Evolutionary conservation across 2,888 invertebrate genomes (phyloP).

Genomic region (Scrobipalpa atriplicella): DNA sequence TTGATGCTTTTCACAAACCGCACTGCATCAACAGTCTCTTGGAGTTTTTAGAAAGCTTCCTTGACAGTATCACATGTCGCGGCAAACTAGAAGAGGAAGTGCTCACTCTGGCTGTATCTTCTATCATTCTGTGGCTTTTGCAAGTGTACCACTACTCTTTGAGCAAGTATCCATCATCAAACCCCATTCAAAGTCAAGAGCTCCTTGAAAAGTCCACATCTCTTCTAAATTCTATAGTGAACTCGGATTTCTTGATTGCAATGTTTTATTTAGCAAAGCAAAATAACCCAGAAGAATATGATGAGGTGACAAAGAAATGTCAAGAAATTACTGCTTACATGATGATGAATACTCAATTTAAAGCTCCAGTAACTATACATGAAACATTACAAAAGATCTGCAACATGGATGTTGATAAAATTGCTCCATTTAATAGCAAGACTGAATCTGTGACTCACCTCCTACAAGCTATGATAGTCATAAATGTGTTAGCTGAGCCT

Average conservation of each 20-base stretch:
- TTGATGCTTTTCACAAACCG: conserved; percentile 93
- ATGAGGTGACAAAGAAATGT: conserved; percentile 88
- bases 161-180: conserved; percentile 73
- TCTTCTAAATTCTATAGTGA: conserved; percentile 86
- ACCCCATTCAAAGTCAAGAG: conserved; percentile 80
- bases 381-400: conserved; percentile 84
- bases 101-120: conserved; percentile 91
- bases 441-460: conserved; percentile 87
- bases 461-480: conserved; percentile 91
- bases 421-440: conserved; percentile 79
- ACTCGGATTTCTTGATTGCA: conserved; percentile 89
- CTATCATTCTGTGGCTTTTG: conserved; percentile 91
- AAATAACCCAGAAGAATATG: conserved; percentile 88
- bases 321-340: conserved; percentile 86
- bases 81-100: conserved; percentile 95
- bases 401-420: conserved; percentile 84
- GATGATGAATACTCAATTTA: conserved; percentile 82
- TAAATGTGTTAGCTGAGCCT: conserved; percentile 93
- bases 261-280: conserved; percentile 93
- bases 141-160: conserved; percentile 86
- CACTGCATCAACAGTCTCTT: conserved; percentile 94
- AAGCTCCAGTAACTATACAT: conserved; percentile 81
- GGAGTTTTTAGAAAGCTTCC: conserved; percentile 90
- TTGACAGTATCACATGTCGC: conserved; percentile 85
- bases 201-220: conserved; percentile 87